These are phyloP conservation scores for Chloromyia formosa DNA, from an alignment of 2,888 invertebrate genomes.

Conservation along the genomic window DNA sequence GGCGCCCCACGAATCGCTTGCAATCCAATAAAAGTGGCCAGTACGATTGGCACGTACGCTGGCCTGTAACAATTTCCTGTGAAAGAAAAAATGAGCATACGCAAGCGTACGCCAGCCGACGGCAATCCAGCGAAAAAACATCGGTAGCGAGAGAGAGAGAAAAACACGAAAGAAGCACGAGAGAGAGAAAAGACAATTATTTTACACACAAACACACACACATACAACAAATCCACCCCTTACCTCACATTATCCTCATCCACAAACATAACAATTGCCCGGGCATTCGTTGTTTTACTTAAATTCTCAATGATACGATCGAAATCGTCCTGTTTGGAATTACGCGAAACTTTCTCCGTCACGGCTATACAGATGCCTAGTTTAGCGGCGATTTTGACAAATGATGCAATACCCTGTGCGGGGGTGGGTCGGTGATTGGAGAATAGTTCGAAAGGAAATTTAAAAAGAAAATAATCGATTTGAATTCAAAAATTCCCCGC, in stretches of 20 bases:
- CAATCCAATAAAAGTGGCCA: slow-evolving; percentile 74
- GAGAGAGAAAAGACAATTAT: too few relatives aligned
- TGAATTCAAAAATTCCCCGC: too few relatives aligned
- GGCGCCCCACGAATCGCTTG: slow-evolving; percentile 78
- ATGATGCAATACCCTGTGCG: slow-evolving; percentile 72
- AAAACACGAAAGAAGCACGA: too few relatives aligned
- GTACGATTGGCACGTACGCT: slow-evolving; percentile 68
- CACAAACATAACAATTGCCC: slow-evolving; percentile 75
- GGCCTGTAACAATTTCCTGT: slow-evolving; percentile 68
- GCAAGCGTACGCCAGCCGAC: neutral
- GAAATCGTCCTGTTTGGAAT: slow-evolving; percentile 68
- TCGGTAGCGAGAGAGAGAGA: too few relatives aligned
- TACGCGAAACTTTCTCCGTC: slow-evolving; percentile 69
- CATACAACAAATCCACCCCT: too few relatives aligned
- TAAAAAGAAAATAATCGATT: too few relatives aligned
- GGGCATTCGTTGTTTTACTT: slow-evolving; percentile 68
- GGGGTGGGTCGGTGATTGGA: too few relatives aligned
- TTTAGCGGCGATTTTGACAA: slow-evolving; percentile 64
- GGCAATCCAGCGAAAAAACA: too few relatives aligned
- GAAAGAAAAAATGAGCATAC: neutral
- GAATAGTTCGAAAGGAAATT: too few relatives aligned
- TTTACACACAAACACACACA: too few relatives aligned
- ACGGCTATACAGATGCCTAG: slow-evolving; percentile 68
- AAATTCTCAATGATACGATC: slow-evolving; percentile 70
- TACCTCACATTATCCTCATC: slow-evolving; percentile 75